Evolutionary conservation across 2,797 vertebrate genomes (phyloP), one percentile per base, ranked within the genome.

Genomic region (Lates japonicus): DNA sequence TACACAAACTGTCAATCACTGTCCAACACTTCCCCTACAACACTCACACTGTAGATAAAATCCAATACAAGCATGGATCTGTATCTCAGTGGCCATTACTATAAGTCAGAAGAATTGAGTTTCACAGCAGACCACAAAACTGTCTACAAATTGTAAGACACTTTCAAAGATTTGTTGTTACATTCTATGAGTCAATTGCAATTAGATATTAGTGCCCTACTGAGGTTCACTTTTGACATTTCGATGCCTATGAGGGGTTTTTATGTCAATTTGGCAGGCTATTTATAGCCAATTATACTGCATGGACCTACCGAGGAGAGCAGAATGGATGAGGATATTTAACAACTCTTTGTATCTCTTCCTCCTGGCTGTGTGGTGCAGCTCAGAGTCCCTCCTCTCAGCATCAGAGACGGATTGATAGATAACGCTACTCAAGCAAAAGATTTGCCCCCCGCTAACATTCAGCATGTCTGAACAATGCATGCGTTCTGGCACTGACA

Each of bases 291-390:
- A 90, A 89, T 94, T 94, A 91, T 81, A 77, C 90, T 82, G 87
- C 85, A 80, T 78, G 85, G 91, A 90, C 85, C 93, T 70, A 90
- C 91, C 64, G 51, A 92, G 84, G 92, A 88, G 91, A 84, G 78
- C 72, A 90, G 86, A 94, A 94, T 94, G 90, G 90, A 94, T 93
- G 95, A 93, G 90, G 89, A 94, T 92, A 92, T 93, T 91, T 94
- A 95, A 92, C 84, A 89, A 87, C 86, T 93, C 91, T 91, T 93
- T 94, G 91, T 92, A 91, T 92, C 81, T 86, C 81, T 88, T 93
- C 87, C 85, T 90, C 76, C 91, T 90, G 84, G 87, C 92, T 92
- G 92, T 80, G 92, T 87, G 86, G 83, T 87, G 87, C 86, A 87
- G 91, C 85, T 83, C 87, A 25, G 82, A 85, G 88, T 92, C 90